Conservation (phyloP, 1,140 invertebrate genomes). For the Drosophila miranda region DNA sequence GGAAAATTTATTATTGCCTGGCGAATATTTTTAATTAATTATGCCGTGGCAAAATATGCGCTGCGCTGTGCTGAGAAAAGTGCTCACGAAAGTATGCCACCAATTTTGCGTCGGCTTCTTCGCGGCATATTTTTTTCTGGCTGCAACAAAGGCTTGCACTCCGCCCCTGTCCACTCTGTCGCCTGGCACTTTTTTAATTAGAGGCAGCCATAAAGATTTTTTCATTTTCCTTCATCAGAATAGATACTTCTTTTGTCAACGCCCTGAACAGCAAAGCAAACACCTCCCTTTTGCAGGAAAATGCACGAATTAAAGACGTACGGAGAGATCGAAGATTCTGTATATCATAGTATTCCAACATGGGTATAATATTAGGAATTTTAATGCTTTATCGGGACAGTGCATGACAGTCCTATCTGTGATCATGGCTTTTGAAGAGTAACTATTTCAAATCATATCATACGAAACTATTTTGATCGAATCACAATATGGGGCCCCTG, state of each 20-base stretch:
- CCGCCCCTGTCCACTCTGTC: conserved; percentile 6
- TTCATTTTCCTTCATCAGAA: not conserved
- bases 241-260: conserved; percentile 16
- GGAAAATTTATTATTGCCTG: conserved; percentile 70
- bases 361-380: too few species aligned
- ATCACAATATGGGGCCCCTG: too few species aligned
- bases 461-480: too few species aligned
- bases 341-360: too few species aligned
- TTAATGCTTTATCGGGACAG: too few species aligned
- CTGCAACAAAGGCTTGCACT: conserved; percentile 46
- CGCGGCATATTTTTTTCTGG: conserved; percentile 8
- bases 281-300: conserved; percentile 4
- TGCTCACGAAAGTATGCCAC: conserved; percentile 71
- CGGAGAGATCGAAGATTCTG: not conserved
- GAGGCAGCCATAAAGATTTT: conserved; percentile 74
- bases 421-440: too few species aligned
- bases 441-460: too few species aligned
- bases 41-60: conserved; percentile 73
- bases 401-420: too few species aligned
- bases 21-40: conserved; percentile 80
- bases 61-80: not conserved
- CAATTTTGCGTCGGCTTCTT: conserved; percentile 43
- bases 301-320: not conserved
- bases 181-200: conserved; percentile 67
- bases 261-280: not conserved